These are phyloP conservation scores for Lycopodina hypogea DNA, from an alignment of 37 sponge, comb jelly and placozoan genomes.

Conservation along the genomic window DNA sequence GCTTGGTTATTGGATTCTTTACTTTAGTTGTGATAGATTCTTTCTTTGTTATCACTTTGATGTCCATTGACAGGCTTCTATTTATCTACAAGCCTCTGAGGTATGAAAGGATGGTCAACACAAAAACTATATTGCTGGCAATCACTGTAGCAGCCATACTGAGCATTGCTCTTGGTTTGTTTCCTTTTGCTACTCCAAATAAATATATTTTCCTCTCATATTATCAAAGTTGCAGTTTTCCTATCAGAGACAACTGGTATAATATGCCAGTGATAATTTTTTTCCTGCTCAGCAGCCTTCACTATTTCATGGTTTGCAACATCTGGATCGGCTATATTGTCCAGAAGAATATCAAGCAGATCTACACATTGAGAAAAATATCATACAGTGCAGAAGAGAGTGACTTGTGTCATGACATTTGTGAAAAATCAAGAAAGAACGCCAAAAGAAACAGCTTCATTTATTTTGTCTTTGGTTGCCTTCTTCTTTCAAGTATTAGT, in stretches of 20 bases:
- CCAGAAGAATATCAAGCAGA: neutral
- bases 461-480: neutral
- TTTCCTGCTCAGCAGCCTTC: too few relatives aligned
- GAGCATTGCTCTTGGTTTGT: neutral
- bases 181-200: neutral
- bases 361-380: neutral
- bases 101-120: too few relatives aligned
- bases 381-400: neutral
- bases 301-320: neutral
- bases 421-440: neutral
- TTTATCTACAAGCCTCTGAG: too few relatives aligned
- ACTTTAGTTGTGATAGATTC: too few relatives aligned
- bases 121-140: neutral
- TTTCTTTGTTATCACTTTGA: too few relatives aligned
- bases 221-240: neutral
- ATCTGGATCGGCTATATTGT: neutral
- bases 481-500: neutral
- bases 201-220: neutral
- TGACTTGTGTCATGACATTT: neutral
- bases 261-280: too few relatives aligned
- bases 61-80: too few relatives aligned
- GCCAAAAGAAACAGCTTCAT: neutral
- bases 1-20: too few relatives aligned
- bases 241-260: too few relatives aligned
- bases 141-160: neutral